Conservation (phyloP, 1,140 invertebrate species). For the Orius insidiosus region DNA sequence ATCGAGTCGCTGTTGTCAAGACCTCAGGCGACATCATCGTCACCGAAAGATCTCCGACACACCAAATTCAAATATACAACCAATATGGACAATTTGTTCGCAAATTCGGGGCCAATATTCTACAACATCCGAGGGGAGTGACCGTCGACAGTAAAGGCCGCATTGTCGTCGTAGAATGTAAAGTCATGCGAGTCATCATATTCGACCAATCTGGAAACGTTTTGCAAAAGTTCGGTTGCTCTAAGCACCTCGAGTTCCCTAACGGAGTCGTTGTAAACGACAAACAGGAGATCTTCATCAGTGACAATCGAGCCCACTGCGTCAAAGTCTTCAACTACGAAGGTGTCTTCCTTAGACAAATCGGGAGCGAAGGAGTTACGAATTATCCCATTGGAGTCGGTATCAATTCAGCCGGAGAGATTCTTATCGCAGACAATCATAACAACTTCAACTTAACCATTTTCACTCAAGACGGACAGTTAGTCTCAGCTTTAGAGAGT, state of each 20-base stretch:
- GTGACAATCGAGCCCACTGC: slow-evolving; percentile 97
- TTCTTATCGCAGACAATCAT: slow-evolving; percentile 97
- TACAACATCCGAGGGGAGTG: slow-evolving; percentile 94
- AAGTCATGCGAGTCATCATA: slow-evolving; percentile 98
- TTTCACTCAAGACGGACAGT: slow-evolving; percentile 92
- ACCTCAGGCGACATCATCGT: slow-evolving; percentile 97
- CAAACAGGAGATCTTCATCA: slow-evolving; percentile 98
- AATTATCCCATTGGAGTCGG: slow-evolving; percentile 99
- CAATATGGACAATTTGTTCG: slow-evolving; percentile 98
- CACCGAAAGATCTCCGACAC: slow-evolving; percentile 91
- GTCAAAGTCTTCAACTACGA: slow-evolving; percentile 99
- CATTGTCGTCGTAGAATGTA: slow-evolving; percentile 98
- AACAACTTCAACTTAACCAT: slow-evolving; percentile 99
- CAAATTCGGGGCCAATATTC: slow-evolving; percentile 96
- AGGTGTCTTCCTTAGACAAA: slow-evolving; percentile 87
- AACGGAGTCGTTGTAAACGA: slow-evolving; percentile 99
- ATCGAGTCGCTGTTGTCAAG: slow-evolving; percentile 91
- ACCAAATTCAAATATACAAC: slow-evolving; percentile 98
- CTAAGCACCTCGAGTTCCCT: slow-evolving; percentile 96
- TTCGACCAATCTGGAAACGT: slow-evolving; percentile 96
- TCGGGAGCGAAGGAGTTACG: slow-evolving; percentile 95
- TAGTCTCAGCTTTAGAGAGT: slow-evolving; percentile 88
- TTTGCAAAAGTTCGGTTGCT: slow-evolving; percentile 94
- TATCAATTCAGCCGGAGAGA: slow-evolving; percentile 89
- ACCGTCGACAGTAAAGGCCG: slow-evolving; percentile 95